Percentiles rank a stretch among this genome's conserved stretches.
Evolutionary conservation across 1,140 invertebrate species (phyloP).

Genomic region (Sycophaga agraensis): DNA sequence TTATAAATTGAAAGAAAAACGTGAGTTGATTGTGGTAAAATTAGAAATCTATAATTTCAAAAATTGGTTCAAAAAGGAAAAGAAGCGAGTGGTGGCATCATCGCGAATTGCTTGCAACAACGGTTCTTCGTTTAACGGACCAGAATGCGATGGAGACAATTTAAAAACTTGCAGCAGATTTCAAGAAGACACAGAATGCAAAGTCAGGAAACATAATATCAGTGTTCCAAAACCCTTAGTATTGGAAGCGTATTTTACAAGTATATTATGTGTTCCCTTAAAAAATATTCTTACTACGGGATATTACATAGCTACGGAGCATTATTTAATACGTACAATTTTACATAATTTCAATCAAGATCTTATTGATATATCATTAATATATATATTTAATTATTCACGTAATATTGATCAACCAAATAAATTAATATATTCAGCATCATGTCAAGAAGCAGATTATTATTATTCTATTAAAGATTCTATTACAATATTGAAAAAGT

Average conservation of each 20-base stretch:
- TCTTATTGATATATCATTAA: neutral
- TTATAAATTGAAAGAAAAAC: too few species aligned
- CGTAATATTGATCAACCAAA: neutral
- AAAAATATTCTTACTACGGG: neutral
- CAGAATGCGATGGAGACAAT: neutral
- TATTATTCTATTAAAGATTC: conserved; percentile 15
- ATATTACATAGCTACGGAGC: neutral
- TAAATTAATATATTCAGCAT: too few species aligned
- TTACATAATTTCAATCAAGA: conserved; percentile 10
- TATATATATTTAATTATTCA: neutral
- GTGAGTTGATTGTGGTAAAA: too few species aligned
- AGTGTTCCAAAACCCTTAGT: neutral
- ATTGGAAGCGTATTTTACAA: neutral
- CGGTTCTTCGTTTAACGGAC: neutral
- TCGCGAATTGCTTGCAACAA: neutral
- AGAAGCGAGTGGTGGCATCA: neutral
- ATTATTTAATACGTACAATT: conserved; percentile 4
- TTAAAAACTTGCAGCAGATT: neutral
- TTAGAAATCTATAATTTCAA: neutral
- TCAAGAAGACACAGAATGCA: neutral
- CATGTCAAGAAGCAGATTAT: neutral
- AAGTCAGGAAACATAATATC: neutral
- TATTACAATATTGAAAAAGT: conserved; percentile 18
- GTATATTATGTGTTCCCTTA: neutral
- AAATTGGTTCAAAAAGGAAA: neutral